These are phyloP conservation scores for Agapetus fuscipes DNA, from an alignment of 2,888 invertebrate species.

Conservation along the genomic window DNA sequence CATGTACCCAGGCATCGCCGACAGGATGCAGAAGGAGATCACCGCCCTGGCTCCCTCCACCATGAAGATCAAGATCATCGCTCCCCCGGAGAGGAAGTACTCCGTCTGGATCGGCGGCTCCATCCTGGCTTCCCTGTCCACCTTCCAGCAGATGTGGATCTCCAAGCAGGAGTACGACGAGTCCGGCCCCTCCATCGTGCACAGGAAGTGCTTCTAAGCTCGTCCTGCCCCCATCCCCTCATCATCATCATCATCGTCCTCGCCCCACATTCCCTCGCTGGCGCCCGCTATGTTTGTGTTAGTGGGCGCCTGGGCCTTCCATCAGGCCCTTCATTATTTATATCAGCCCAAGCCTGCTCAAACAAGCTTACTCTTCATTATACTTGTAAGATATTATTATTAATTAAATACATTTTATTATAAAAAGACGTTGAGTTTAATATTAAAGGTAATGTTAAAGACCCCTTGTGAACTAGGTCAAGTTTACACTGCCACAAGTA, in stretches of 20 bases:
- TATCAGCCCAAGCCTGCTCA: conserved; percentile 28
- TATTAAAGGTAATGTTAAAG: no score
- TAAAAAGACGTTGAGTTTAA: conserved; percentile 18
- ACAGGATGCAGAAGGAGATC: conserved; percentile 52
- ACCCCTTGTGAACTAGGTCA: no score
- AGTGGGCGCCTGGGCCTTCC: conserved; percentile 71
- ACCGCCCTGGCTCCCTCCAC: conserved; percentile 65
- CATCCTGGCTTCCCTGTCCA: conserved; percentile 49
- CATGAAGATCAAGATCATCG: conserved; percentile 72
- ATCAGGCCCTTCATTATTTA: conserved; percentile 47
- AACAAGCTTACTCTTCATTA: conserved; percentile 47
- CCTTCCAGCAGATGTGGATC: conserved; percentile 67
- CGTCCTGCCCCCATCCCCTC: conserved; percentile 27
- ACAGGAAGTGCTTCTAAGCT: conserved; percentile 94
- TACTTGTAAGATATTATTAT: conserved; percentile 52
- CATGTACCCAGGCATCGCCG: conserved; percentile 67
- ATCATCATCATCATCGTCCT: not conserved
- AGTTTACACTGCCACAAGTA: no score
- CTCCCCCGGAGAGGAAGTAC: conserved; percentile 59
- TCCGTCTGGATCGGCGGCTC: conserved; percentile 57
- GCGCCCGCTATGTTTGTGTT: no score
- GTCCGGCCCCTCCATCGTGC: conserved; percentile 91
- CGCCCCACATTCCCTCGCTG: no score
- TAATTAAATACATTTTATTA: conserved; percentile 29
- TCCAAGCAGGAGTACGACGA: conserved; percentile 96